Evolutionary conservation across 2,888 invertebrate genomes (phyloP).

Genomic region (Baronia brevicornis): DNA sequence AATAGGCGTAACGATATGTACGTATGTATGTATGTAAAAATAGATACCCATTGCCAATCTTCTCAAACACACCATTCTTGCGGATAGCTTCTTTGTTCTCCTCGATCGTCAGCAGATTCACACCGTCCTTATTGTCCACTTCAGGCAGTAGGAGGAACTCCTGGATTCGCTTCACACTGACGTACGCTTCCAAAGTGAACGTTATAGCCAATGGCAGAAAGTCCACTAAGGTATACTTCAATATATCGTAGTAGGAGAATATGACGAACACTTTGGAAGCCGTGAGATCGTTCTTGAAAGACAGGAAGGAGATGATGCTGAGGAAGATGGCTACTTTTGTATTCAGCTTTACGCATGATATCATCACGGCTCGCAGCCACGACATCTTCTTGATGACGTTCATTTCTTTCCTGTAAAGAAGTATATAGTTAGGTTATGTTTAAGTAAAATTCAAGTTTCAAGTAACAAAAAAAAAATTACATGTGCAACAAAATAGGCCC

Average conservation of each 20-base stretch:
- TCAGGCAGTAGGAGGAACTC: constrained; percentile 74
- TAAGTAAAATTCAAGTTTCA: constrained; percentile 1
- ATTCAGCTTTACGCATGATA: constrained; percentile 84
- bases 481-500: background rate
- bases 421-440: constrained; percentile 6
- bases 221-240: constrained; percentile 85
- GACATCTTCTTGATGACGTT: constrained; percentile 79
- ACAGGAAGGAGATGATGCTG: constrained; percentile 81
- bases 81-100: constrained; percentile 31
- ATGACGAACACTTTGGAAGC: constrained; percentile 87
- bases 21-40: no score
- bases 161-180: constrained; percentile 83
- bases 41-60: constrained; percentile 68
- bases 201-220: constrained; percentile 88
- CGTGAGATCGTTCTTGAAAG: constrained; percentile 79
- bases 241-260: constrained; percentile 86
- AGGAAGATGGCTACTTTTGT: constrained; percentile 86
- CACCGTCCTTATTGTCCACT: constrained; percentile 49
- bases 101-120: constrained; percentile 49
- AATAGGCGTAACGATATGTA: no score
- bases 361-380: constrained; percentile 80
- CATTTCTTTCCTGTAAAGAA: constrained; percentile 77
- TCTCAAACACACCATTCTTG: constrained; percentile 53
- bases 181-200: constrained; percentile 83
- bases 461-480: constrained; percentile 8